Evolutionary conservation across 2,797 vertebrate genomes (phyloP).

Genomic region (Harpagifer antarcticus): DNA sequence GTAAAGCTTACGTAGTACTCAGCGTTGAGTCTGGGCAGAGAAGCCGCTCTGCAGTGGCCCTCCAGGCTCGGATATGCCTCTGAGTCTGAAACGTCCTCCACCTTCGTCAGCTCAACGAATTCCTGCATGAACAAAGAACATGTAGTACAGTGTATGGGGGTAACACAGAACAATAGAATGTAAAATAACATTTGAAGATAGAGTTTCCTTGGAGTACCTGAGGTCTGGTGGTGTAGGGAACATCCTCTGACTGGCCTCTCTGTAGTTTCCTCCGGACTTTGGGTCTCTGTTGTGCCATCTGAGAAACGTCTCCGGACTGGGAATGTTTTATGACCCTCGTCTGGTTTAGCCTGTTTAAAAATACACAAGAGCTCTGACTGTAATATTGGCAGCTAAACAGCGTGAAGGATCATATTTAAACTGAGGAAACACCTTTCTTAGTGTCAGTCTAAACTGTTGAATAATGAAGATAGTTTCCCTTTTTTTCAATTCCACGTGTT

Average conservation of each 20-base stretch:
- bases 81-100: slow-evolving; percentile 84
- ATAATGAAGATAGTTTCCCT: neutral
- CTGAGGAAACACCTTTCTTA: neutral
- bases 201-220: slow-evolving; percentile 69
- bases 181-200: neutral
- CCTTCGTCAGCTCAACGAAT: slow-evolving; percentile 89
- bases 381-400: neutral
- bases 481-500: neutral
- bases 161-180: neutral
- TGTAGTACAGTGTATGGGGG: neutral
- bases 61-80: slow-evolving; percentile 89
- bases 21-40: slow-evolving; percentile 94
- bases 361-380: slow-evolving; percentile 24
- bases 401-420: neutral
- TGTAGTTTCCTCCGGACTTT: slow-evolving; percentile 85
- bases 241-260: slow-evolving; percentile 91
- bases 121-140: slow-evolving; percentile 78
- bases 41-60: slow-evolving; percentile 92
- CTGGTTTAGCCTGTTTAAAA: slow-evolving; percentile 80
- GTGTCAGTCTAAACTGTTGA: neutral
- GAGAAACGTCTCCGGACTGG: slow-evolving; percentile 89
- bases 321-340: slow-evolving; percentile 85
- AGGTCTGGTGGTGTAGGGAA: slow-evolving; percentile 73
- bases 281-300: slow-evolving; percentile 84
- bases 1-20: slow-evolving; percentile 91